Base-by-base conservation (phyloP, 1,140 invertebrate genomes). In the Neodiprion fabricii region DNA sequence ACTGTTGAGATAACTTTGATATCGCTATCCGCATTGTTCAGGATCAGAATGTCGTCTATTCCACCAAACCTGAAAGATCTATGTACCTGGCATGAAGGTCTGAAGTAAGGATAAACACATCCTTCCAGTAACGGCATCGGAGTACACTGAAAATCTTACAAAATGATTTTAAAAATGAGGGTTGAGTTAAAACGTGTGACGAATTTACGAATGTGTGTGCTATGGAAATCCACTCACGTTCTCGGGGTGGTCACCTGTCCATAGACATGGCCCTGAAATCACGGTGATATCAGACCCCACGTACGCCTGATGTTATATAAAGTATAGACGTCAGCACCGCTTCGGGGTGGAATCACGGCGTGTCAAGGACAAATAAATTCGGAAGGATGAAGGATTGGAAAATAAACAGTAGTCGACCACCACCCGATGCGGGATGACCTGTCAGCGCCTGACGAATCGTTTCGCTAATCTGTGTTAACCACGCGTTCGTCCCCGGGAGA, bases 401-500 rank as follows among this genome's bases (percentile, higher is more conserved):
- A 61, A 61, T 61, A 61, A 61, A 61, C 53, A 61, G 53, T 61
- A 12, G 53, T 61, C 53, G 53, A 61, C 53, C 53, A 61, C 53
- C 53, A 61, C 8, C 53, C 53, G 53, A 7, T 69, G 21, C 68
- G 47, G 78, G 79, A 78, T 79, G 80, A 76, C 11, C 84, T 85
- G 85, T 85, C 85, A 82, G 79, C 85, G 82, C 82, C 83, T 86
- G 85, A 86, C 84, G 84, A 86, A 86, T 86, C 82, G 83, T 80
- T 82, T 77, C 76, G 84, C 84, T 85, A 86, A 86, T 86, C 85
- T 86, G 84, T 83, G 84, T 85, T 85, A 85, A 86, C 82, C 84
- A 86, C 83, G 79, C 83, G 81, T 84, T 83, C 79, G 84, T 79
- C 78, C 81, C 78, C 81, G 75, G 81, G 79, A 61, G n/a, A 61